These are phyloP conservation scores for Galeruca laticollis DNA, from an alignment of 2,888 invertebrate genomes.

Conservation along the genomic window DNA sequence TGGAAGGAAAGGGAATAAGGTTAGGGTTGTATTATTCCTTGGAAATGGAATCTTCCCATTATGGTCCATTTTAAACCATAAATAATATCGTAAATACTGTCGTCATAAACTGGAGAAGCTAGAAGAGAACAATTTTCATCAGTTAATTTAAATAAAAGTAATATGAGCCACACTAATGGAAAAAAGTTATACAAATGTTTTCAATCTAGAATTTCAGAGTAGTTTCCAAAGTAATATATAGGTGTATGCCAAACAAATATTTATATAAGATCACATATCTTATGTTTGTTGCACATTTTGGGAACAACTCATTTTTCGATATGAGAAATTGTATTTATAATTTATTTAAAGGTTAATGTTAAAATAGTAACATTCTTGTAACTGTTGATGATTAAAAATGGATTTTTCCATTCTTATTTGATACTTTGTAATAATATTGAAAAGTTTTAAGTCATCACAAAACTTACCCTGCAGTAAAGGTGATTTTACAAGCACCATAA, in stretches of 20 bases:
- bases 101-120: constrained; percentile 23
- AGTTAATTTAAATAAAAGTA: not conserved
- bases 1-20: not conserved
- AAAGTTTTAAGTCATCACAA: not conserved
- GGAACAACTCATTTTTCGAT: no score
- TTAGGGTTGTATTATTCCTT: not conserved
- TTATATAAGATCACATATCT: no score
- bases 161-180: not conserved
- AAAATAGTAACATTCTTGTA: not conserved
- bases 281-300: no score
- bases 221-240: no score
- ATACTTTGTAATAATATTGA: not conserved
- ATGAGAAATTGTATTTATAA: no score
- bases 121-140: constrained; percentile 17
- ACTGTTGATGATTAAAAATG: no score
- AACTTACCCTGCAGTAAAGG: constrained; percentile 87
- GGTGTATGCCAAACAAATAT: no score
- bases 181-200: not conserved
- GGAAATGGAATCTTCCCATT: not conserved
- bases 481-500: constrained; percentile 88
- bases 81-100: constrained; percentile 18
- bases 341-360: no score
- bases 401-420: no score
- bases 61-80: constrained; percentile 6
- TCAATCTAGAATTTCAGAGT: not conserved